Evolutionary conservation across 1,140 invertebrate genomes (phyloP), one percentile per base, ranked within the genome.

Genomic region (Drosophila pandora): DNA sequence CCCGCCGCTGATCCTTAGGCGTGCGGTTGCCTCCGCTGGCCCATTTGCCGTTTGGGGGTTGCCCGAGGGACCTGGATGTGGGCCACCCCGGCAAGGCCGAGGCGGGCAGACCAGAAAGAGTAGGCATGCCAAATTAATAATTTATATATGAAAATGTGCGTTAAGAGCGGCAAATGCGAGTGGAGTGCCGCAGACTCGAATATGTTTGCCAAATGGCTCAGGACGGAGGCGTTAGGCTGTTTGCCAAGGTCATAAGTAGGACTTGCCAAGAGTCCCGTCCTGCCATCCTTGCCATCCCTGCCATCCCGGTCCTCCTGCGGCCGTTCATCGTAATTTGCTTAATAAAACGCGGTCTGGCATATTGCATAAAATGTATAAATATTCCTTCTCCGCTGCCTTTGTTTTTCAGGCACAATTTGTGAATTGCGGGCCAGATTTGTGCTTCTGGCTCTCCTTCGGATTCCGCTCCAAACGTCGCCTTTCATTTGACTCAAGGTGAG

Each of bases 71-170:
- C 4, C 13, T 17, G 5, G 13, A 34, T 13, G 6, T 23, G n/a
- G 12, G 34, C 34, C 34, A 37, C 34, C 34, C 34, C 34, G 10
- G 12, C 28, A 8, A 25, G 41, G 28, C 28, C 43, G 17, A 13
- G 41, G 43, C 28, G n/a, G 43, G 48, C 28, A 21, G 17, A 28
- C 58, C 30, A 25, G 48, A 8, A 74, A 73, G 78, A 21, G 75
- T 71, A 77, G 78, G 72, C 78, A 84, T 72, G 78, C 76, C 70
- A 87, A 87, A 87, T 88, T 88, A 87, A 87, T 87, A 87, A 88
- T 88, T 88, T 88, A 88, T 88, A 89, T 88, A 88, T 83, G 83
- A 88, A 88, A 88, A 88, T 88, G 83, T 88, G 84, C 83, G 83
- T 83, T 89, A 89, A 88, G 84, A 85, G 82, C 81, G 62, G 81